These are phyloP conservation scores for Limnothrissa miodon DNA, from an alignment of 2,113 vertebrate genomes.

Conservation along the genomic window DNA sequence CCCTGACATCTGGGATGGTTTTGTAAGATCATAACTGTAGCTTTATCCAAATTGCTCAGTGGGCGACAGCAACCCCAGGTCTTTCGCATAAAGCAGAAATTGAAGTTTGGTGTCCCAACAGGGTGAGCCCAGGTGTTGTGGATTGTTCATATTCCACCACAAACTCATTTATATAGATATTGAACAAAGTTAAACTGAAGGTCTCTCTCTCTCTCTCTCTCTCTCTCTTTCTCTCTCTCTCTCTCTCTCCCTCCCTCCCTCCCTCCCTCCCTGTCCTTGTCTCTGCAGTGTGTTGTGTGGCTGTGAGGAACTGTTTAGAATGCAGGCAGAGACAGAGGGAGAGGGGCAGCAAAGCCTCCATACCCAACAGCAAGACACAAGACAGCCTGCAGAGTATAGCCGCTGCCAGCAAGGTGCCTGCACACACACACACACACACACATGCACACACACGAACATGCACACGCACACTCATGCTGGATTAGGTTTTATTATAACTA, in stretches of 20 bases:
- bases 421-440: neutral
- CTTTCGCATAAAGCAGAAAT: too few relatives aligned
- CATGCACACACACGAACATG: conserved; percentile 1
- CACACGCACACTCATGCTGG: neutral
- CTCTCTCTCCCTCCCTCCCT: neutral
- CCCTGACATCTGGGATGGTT: too few relatives aligned
- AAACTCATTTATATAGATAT: too few relatives aligned
- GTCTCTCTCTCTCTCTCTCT: neutral
- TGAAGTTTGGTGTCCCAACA: too few relatives aligned
- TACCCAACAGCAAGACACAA: conserved; percentile 78
- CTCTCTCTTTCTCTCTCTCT: conserved; percentile 8
- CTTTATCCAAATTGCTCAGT: too few relatives aligned
- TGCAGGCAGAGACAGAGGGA: conserved; percentile 89
- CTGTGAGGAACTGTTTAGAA: conserved; percentile 92
- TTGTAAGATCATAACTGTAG: too few relatives aligned
- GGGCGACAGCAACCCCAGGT: too few relatives aligned
- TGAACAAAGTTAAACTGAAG: too few relatives aligned
- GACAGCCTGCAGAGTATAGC: conserved; percentile 75
- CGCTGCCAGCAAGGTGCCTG: conserved; percentile 77
- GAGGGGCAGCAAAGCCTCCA: conserved; percentile 69
- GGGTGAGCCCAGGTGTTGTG: too few relatives aligned
- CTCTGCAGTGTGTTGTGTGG: conserved; percentile 89
- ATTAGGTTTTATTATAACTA: too few relatives aligned
- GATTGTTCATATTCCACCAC: too few relatives aligned
- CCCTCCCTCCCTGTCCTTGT: conserved; percentile 36